Evolutionary conservation across 30 jellyfish, hydroid and myxozoan genomes (phyloP), one percentile per base, ranked within the genome.

Genomic region (Aurelia sp.): DNA sequence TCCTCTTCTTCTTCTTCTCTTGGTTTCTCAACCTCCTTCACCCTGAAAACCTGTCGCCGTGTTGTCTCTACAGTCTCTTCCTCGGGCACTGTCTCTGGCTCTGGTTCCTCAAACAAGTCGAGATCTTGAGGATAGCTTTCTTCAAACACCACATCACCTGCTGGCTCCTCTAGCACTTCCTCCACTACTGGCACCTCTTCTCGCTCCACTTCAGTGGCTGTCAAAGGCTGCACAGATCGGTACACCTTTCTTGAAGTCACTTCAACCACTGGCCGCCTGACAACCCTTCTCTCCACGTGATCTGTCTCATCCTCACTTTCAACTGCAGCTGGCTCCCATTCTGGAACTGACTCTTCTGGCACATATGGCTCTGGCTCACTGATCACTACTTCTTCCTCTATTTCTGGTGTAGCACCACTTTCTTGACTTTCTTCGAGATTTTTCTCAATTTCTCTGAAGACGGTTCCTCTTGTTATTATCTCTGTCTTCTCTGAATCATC

Each of bases 81-180:
- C 48, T 38, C 48, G 48, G 48, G 48, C 48, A 38, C 48, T n/a
- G 22, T 51, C 75, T 72, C 94, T 58, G 62, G 89, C 74, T 72
- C 83, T 20, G 88, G 88, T 50, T 85, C 94, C 48, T 62, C 90
- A n/a, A 51, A 73, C 74, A 41, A 17, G 48, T 47, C 90, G 10
- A 51, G 72, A 15, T 74, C 86, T 38, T 38, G 48, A 55, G 86
- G 86, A 64, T 52, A 51, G 35, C 59, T 31, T 31, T 74, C 86
- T 74, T 50, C 86, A 30, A 74, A 55, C 18, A 50, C 60, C 63
- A 74, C 74, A 57, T 74, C 86, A 55, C 60, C 17, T n/a, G 87
- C 77, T 47, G 87, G 97, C 62, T 91, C 97, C 40, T 73, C 93
- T 15, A 91, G 71, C 70, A 73, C 93, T 31, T 76, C 91, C 44